Evolutionary conservation across 2,888 invertebrate genomes (phyloP).

Genomic region (Disparrhopalites patrizii): DNA sequence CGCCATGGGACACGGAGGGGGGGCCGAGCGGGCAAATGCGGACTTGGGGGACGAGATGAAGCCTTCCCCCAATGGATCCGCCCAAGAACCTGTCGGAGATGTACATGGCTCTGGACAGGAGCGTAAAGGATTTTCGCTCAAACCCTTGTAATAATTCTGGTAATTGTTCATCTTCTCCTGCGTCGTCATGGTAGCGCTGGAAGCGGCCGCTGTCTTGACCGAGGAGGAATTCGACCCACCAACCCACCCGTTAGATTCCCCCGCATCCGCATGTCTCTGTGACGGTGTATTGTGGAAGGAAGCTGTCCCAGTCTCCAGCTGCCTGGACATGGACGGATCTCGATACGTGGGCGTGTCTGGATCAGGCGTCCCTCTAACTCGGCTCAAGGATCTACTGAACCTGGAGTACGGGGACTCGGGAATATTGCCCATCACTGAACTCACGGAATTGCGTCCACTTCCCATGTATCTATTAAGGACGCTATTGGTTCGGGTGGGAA

Average conservation of each 20-base stretch:
- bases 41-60: slow-evolving; percentile 17
- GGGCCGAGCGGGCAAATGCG: slow-evolving; percentile 7
- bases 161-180: slow-evolving; percentile 48
- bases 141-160: slow-evolving; percentile 40
- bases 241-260: slow-evolving; percentile 23
- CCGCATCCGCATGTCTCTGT: too few species aligned
- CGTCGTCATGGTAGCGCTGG: slow-evolving; percentile 24
- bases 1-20: slow-evolving; percentile 30
- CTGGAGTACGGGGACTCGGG: slow-evolving; percentile 22
- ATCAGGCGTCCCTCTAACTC: slow-evolving; percentile 29
- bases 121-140: slow-evolving; percentile 28
- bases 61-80: slow-evolving; percentile 7
- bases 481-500: slow-evolving; percentile 22
- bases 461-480: slow-evolving; percentile 5
- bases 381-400: slow-evolving; percentile 25
- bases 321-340: slow-evolving; percentile 22
- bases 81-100: not conserved
- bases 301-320: slow-evolving; percentile 15
- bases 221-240: slow-evolving; percentile 31
- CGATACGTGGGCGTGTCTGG: slow-evolving; percentile 18
- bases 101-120: slow-evolving; percentile 4
- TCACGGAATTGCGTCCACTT: not conserved
- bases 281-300: not conserved
- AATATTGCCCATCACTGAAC: not conserved
- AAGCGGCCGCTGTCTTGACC: slow-evolving; percentile 18